Evolutionary conservation across 2,888 invertebrate genomes (phyloP).

Genomic region (Catocala fraxini): DNA sequence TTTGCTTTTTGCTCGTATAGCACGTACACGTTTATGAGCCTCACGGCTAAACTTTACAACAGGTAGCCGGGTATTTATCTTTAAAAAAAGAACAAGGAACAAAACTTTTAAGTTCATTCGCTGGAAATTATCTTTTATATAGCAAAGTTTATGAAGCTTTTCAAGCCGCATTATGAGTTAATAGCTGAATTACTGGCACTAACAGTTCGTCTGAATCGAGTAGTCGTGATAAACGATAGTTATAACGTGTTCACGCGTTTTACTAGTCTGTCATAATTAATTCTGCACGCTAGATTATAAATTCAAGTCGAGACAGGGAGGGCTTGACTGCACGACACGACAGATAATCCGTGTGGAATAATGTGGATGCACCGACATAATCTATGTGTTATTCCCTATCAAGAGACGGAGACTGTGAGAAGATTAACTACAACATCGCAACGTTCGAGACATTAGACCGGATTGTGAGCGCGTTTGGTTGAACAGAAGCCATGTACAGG

Average conservation of each 20-base stretch:
- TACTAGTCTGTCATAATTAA: slow-evolving; percentile 55
- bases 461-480: slow-evolving; percentile 44
- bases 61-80: slow-evolving; percentile 32
- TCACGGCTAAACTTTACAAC: slow-evolving; percentile 29
- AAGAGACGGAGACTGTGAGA: slow-evolving; percentile 61
- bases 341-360: slow-evolving; percentile 70
- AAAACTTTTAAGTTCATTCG: slow-evolving; percentile 8
- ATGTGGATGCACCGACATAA: slow-evolving; percentile 71
- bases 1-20: slow-evolving; percentile 20
- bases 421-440: slow-evolving; percentile 67
- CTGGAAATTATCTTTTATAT: slow-evolving; percentile 20
- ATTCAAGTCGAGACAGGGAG: slow-evolving; percentile 54
- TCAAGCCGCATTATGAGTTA: too few species aligned
- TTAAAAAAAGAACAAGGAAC: slow-evolving; percentile 22
- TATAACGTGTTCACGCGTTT: slow-evolving; percentile 14
- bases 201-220: neutral
- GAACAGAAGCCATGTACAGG: slow-evolving; percentile 51
- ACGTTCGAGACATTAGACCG: slow-evolving; percentile 56
- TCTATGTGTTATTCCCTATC: slow-evolving; percentile 69
- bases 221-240: slow-evolving; percentile 3
- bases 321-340: slow-evolving; percentile 61
- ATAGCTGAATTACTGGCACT: too few species aligned
- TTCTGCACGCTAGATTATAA: slow-evolving; percentile 60
- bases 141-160: slow-evolving; percentile 5
- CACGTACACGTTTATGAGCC: slow-evolving; percentile 33